These are phyloP conservation scores for Pantala flavescens DNA, from an alignment of 1,140 invertebrate species.

Conservation along the genomic window DNA sequence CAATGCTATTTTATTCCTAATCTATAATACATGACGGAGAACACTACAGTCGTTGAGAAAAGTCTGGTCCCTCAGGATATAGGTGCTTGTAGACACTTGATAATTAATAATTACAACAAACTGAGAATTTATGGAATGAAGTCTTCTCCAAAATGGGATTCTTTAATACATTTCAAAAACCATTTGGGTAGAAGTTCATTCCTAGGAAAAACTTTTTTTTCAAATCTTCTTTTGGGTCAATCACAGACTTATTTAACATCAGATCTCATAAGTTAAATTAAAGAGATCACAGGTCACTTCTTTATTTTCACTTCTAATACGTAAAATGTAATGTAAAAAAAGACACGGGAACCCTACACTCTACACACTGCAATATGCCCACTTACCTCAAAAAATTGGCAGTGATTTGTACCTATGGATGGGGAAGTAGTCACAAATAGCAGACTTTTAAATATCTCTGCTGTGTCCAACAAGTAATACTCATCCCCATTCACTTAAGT, in stretches of 20 bases:
- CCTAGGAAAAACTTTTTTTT: neutral
- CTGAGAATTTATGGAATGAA: neutral
- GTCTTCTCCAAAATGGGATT: too few species aligned
- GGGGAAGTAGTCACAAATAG: neutral
- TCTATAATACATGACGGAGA: neutral
- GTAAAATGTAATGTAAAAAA: neutral
- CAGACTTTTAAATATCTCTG: neutral
- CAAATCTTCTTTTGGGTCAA: neutral
- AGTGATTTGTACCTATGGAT: neutral
- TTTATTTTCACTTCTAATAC: constrained; percentile 8
- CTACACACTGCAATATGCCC: neutral
- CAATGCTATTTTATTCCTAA: neutral
- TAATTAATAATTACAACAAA: constrained; percentile 1
- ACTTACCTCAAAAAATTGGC: neutral
- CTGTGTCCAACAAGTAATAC: neutral
- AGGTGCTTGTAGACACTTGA: constrained; percentile 5
- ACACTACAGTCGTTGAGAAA: constrained; percentile 6
- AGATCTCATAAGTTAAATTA: constrained; percentile 5
- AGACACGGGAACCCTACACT: neutral
- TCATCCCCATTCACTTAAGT: neutral
- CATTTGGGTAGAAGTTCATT: neutral
- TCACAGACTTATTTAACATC: constrained; percentile 10
- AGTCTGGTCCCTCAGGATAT: constrained; percentile 7
- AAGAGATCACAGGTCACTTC: constrained; percentile 7
- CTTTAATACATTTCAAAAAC: neutral